Conservation (phyloP, 2,888 invertebrate genomes). For the Cistogaster globosa region DNA sequence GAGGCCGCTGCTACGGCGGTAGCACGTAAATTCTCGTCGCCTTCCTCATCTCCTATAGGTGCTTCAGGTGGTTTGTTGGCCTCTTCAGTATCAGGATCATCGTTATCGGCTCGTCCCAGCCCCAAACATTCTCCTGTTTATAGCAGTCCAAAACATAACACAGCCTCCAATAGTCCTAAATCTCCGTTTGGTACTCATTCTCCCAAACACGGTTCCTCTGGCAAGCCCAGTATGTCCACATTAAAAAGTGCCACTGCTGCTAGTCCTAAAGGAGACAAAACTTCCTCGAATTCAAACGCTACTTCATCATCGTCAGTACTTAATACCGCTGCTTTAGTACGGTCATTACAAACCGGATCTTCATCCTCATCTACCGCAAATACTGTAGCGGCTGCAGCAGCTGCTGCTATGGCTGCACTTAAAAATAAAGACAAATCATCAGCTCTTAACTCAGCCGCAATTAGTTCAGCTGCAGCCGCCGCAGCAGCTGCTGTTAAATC, state of each 20-base stretch:
- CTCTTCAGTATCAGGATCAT: conserved; percentile 72
- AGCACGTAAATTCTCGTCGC: conserved; percentile 87
- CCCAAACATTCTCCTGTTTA: conserved; percentile 90
- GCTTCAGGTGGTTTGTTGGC: conserved; percentile 73
- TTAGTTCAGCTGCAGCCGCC: conserved; percentile 71
- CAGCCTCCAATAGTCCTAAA: conserved; percentile 90
- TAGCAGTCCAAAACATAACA: conserved; percentile 89
- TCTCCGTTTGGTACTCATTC: conserved; percentile 89
- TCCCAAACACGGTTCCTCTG: conserved; percentile 90
- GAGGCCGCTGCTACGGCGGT: conserved; percentile 84
- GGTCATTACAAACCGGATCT: conserved; percentile 59
- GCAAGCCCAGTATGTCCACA: conserved; percentile 95
- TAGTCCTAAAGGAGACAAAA: conserved; percentile 79
- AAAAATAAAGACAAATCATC: conserved; percentile 64
- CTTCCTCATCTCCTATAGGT: conserved; percentile 83
- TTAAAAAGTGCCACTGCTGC: conserved; percentile 88
- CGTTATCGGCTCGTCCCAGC: conserved; percentile 84
- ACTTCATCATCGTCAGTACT: conserved; percentile 49
- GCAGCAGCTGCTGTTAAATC: conserved; percentile 70
- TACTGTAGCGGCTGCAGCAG: conserved; percentile 75
- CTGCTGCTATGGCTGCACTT: conserved; percentile 62
- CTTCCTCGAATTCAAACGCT: conserved; percentile 42
- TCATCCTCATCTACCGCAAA: conserved; percentile 82
- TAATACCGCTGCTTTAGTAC: conserved; percentile 71
- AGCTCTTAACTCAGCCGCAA: conserved; percentile 52